These are phyloP conservation scores for Idaea biselata DNA, from an alignment of 2,888 invertebrate genomes.

Conservation along the genomic window DNA sequence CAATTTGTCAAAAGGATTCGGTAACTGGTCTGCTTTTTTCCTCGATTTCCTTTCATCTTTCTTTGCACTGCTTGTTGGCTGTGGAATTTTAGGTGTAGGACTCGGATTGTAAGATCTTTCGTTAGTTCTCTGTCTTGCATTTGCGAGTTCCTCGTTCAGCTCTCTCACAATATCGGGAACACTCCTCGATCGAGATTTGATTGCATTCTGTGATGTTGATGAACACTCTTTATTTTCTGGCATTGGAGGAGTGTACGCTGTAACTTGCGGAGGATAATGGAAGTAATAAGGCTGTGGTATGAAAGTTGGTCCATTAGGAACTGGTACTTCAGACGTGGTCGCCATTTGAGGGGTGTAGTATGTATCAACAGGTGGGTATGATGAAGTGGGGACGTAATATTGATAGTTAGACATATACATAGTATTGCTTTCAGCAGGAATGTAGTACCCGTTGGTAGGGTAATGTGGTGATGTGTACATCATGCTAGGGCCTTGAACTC, in stretches of 20 bases:
- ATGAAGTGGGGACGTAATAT: conserved; percentile 60
- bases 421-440: conserved; percentile 54
- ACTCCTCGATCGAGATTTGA: conserved; percentile 80
- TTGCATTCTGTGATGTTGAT: conserved; percentile 40
- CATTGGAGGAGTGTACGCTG: conserved; percentile 38
- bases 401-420: conserved; percentile 67
- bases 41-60: conserved; percentile 47
- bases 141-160: conserved; percentile 83
- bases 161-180: conserved; percentile 89
- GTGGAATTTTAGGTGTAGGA: conserved; percentile 62
- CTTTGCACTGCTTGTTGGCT: conserved; percentile 43
- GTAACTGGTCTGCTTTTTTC: conserved; percentile 54
- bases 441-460: conserved; percentile 63
- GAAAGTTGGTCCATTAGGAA: conserved; percentile 51
- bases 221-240: conserved; percentile 31
- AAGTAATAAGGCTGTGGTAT: conserved; percentile 68
- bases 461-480: conserved; percentile 64
- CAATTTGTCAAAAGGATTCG: conserved; percentile 65
- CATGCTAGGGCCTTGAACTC: conserved; percentile 52
- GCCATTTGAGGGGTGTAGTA: conserved; percentile 53
- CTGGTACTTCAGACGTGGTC: conserved; percentile 42
- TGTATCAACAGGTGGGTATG: conserved; percentile 46
- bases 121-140: conserved; percentile 69
- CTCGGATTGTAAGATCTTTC: conserved; percentile 77
- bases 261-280: conserved; percentile 55